Conservation (phyloP, 2,113 vertebrate genomes). For the Archilochus colubris region DNA sequence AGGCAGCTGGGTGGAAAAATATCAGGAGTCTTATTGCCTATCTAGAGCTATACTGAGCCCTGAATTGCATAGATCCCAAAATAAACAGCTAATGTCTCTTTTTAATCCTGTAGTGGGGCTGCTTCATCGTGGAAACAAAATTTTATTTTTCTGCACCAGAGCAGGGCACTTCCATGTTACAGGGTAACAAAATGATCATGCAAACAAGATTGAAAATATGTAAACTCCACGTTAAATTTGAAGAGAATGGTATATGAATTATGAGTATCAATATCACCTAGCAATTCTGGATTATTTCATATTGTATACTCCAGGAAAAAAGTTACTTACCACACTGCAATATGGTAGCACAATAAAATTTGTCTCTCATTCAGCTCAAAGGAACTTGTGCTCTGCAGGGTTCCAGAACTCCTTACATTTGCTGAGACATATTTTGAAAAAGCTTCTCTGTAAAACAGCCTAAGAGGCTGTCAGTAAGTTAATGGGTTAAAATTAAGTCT, state of each 20-base stretch:
- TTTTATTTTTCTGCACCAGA: not conserved
- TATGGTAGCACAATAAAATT: not conserved
- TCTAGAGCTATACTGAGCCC: not conserved
- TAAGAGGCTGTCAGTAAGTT: not conserved
- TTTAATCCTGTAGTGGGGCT: not conserved
- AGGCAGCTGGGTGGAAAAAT: not conserved
- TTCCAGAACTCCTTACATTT: not conserved
- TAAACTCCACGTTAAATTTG: not conserved
- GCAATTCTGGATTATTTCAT: not conserved
- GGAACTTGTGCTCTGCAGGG: not conserved
- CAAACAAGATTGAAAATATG: not conserved
- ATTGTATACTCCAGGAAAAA: not conserved
- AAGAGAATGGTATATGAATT: not conserved
- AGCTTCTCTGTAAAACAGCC: accelerated
- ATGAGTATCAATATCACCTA: not conserved
- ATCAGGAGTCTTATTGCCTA: not conserved
- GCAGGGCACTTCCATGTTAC: not conserved
- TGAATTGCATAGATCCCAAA: not conserved
- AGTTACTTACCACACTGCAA: not conserved
- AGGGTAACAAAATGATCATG: not conserved
- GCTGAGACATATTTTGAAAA: not conserved
- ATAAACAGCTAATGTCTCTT: not conserved
- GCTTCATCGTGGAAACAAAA: not conserved
- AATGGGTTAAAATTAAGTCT: not conserved
- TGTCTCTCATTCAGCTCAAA: not conserved